These are phyloP conservation scores for Cygnus buccinator DNA, from an alignment of 2,113 vertebrate species.

Conservation along the genomic window DNA sequence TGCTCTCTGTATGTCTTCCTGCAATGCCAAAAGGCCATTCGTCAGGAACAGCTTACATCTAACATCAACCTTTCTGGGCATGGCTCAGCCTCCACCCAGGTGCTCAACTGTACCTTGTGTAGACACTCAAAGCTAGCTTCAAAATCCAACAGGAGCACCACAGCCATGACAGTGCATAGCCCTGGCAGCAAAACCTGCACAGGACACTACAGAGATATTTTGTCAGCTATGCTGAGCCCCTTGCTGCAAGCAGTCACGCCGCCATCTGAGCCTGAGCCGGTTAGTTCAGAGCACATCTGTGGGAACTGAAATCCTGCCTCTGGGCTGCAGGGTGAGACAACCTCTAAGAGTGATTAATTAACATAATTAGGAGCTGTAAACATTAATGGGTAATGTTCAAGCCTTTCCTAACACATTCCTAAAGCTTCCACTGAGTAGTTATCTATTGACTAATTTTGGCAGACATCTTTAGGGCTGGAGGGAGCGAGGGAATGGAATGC, in stretches of 20 bases:
- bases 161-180: background rate
- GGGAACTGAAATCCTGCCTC: constrained; percentile 44
- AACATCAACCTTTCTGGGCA: background rate
- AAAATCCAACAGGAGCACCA: background rate
- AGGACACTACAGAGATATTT: background rate
- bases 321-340: background rate
- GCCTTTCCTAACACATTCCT: constrained; percentile 12
- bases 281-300: background rate
- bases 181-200: background rate
- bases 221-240: background rate
- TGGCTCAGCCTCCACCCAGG: background rate
- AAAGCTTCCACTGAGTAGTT: background rate
- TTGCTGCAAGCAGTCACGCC: background rate
- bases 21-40: background rate
- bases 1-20: background rate
- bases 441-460: constrained; percentile 34
- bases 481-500: background rate
- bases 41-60: background rate
- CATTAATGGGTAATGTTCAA: constrained; percentile 32
- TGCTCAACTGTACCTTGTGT: background rate
- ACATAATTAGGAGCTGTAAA: constrained; percentile 65
- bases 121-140: background rate
- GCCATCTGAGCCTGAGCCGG: background rate
- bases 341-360: constrained; percentile 57
- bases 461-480: constrained; percentile 18